Percentiles rank a stretch among this genome's conserved stretches.
These are phyloP conservation scores for Tyrannus savana DNA, from an alignment of 2,113 vertebrate genomes.

Conservation along the genomic window DNA sequence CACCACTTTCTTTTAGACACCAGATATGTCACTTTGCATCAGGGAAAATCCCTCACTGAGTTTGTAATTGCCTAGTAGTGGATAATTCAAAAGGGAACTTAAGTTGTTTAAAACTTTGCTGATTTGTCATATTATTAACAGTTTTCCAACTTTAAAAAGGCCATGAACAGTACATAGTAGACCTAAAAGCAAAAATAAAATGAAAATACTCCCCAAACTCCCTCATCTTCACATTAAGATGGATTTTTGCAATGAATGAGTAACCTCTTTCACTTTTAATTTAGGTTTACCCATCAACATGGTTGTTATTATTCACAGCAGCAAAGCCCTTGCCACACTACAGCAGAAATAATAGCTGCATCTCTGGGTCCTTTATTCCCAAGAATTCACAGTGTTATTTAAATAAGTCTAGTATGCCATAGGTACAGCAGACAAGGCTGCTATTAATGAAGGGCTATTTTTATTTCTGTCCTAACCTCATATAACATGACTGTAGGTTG, in stretches of 20 bases:
- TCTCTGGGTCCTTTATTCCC: not conserved
- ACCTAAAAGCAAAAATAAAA: slow-evolving; percentile 6
- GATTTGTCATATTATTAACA: not conserved
- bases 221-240: not conserved
- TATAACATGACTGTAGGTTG: not conserved
- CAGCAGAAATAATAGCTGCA: slow-evolving; percentile 26
- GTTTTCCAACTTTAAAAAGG: not conserved
- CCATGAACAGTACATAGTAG: not conserved
- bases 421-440: not conserved
- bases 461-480: slow-evolving; percentile 23
- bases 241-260: slow-evolving; percentile 33
- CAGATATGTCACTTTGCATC: not conserved
- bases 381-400: slow-evolving; percentile 21
- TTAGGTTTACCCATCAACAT: slow-evolving; percentile 27
- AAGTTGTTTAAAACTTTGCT: not conserved
- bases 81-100: not conserved
- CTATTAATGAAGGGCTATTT: slow-evolving; percentile 19
- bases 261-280: slow-evolving; percentile 56
- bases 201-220: not conserved
- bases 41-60: not conserved
- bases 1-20: not conserved
- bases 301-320: slow-evolving; percentile 45
- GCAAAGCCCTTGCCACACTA: not conserved
- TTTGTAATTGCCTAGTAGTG: not conserved
- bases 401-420: not conserved